A percentile compares a stretch with the other conserved stretches of the same genome.
These are phyloP conservation scores for Cryptotis parvus DNA, from an alignment of 2,113 vertebrate genomes.

Conservation along the genomic window DNA sequence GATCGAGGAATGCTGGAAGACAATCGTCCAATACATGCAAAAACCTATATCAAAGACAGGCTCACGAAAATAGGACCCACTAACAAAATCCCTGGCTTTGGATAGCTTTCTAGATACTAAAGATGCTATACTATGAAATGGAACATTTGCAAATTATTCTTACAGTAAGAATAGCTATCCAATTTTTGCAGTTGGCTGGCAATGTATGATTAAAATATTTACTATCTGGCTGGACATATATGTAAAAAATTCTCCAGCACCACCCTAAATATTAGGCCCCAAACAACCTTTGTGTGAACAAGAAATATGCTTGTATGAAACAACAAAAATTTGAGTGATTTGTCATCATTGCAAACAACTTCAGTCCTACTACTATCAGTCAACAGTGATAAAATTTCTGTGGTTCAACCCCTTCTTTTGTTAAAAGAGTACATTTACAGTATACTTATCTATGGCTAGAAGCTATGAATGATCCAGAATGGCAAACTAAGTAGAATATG, in stretches of 20 bases:
- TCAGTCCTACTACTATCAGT: neutral
- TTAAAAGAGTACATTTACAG: neutral
- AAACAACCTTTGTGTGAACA: neutral
- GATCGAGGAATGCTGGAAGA: neutral
- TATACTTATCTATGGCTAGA: neutral
- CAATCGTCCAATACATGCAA: rapidly evolving
- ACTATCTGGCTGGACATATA: neutral
- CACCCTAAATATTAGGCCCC: neutral
- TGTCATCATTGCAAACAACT: neutral
- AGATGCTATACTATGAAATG: neutral
- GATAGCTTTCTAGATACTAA: neutral
- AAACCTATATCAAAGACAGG: neutral
- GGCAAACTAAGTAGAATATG: neutral
- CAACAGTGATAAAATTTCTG: neutral
- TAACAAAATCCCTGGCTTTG: neutral
- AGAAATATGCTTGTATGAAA: neutral
- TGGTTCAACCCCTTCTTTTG: neutral
- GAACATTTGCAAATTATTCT: neutral
- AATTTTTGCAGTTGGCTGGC: neutral
- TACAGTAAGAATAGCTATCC: neutral
- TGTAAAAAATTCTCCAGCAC: neutral
- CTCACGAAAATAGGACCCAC: neutral
- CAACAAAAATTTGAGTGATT: neutral
- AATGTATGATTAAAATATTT: neutral
- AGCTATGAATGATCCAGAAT: neutral